Conservation (phyloP, 2,797 vertebrate species). For the Heteromormyrus szaboi region DNA sequence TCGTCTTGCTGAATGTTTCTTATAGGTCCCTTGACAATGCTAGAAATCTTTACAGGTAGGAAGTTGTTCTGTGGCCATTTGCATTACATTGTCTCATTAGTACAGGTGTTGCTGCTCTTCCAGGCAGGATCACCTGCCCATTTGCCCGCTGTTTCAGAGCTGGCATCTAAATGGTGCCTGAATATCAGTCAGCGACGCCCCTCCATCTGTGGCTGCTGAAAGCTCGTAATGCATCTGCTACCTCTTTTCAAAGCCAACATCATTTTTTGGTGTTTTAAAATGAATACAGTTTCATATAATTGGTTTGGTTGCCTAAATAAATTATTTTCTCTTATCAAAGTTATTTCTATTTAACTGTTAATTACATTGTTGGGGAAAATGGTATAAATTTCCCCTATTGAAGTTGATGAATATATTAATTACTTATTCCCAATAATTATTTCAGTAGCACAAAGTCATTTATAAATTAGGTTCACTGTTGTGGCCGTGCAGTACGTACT, state of each 20-base stretch:
- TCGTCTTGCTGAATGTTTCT: not conserved
- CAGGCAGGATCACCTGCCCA: constrained; percentile 19
- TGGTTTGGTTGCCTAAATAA: constrained; percentile 17
- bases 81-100: constrained; percentile 32
- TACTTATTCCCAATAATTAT: constrained; percentile 39
- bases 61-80: not conserved
- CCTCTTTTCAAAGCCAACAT: constrained; percentile 22
- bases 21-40: not conserved
- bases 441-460: constrained; percentile 38
- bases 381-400: constrained; percentile 38
- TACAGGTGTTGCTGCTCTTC: constrained; percentile 37
- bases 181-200: constrained; percentile 39
- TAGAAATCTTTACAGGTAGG: not conserved
- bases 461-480: constrained; percentile 42
- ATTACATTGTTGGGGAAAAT: constrained; percentile 26
- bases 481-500: constrained; percentile 29
- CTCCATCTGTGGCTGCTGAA: constrained; percentile 35
- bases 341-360: not conserved
- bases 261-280: constrained; percentile 25
- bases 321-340: not conserved
- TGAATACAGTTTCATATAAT: not conserved
- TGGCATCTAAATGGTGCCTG: constrained; percentile 33
- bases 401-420: constrained; percentile 47
- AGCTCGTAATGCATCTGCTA: constrained; percentile 28
- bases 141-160: constrained; percentile 23